phyloP scores from a whole-genome alignment of 2,888 invertebrate species.

The Aethes cnicana region DNA sequence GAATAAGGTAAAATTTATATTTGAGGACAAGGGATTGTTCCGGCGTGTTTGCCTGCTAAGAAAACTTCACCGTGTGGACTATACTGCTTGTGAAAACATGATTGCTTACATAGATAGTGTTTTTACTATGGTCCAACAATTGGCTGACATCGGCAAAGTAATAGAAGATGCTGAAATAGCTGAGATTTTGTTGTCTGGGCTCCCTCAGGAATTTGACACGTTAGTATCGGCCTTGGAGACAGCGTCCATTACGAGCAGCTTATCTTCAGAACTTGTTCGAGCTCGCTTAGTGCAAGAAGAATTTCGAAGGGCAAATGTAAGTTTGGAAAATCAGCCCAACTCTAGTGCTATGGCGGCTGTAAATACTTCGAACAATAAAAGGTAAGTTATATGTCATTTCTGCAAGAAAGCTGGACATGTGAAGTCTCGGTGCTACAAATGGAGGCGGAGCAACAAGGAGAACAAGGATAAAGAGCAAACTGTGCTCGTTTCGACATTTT shows the following conservation, averaged over 20 bases:
- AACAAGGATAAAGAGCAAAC: background rate
- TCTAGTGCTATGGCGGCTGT: background rate
- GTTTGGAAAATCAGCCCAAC: background rate
- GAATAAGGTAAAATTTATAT: background rate
- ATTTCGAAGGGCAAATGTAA: background rate
- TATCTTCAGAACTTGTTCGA: background rate
- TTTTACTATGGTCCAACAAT: conserved; percentile 1
- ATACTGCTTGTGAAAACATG: background rate
- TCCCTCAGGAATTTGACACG: background rate
- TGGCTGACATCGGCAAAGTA: background rate
- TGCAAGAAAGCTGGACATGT: background rate
- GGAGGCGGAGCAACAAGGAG: background rate
- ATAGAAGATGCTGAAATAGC: background rate
- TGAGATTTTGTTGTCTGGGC: background rate
- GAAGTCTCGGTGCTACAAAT: conserved; percentile 1
- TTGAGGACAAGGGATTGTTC: conserved; percentile 2
- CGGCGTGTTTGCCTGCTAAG: background rate
- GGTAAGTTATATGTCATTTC: conserved; percentile 2
- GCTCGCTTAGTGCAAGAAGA: background rate
- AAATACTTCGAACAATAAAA: background rate
- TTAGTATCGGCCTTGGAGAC: background rate
- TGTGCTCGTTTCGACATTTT: background rate
- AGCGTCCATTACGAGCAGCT: background rate
- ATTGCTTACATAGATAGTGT: conserved; percentile 5
- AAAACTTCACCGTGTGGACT: background rate